Base-by-base conservation (phyloP, 2,797 vertebrate species). In the Peromyscus eremicus region DNA sequence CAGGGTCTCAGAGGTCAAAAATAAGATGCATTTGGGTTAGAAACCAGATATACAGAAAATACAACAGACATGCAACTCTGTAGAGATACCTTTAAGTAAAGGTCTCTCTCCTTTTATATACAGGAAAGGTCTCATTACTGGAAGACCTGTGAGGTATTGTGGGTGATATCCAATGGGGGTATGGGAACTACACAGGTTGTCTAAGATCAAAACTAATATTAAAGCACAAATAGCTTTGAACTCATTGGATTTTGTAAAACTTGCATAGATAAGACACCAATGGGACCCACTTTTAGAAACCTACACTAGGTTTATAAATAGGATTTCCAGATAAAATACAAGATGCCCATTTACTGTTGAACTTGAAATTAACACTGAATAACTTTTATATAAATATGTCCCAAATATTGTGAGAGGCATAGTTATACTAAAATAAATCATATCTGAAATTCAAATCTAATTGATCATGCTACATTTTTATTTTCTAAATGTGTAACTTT, bases 381-480 rank as follows among this genome's bases (percentile, higher is more conserved):
- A 37, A 57, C 83, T 96, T 85, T 66, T 82, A 23, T 75, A 49
- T 52, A 80, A 93, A 92, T 49, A 80, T 76, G 16, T 57, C 8
- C 6, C 40, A 96, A 71, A 84, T 77, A 93, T 91, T 94, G 0
- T 52, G 81, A 21, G 5, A 92, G 9, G 2, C 29, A 93, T 89
- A 85, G 23, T 91, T 68, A 64, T 13, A 81, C 17, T 60, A 62
- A 84, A 89, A 64, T n/a, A 68, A 52, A 32, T 64, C 40, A 6
- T 49, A 77, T 82, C 34, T 94, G 46, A 92, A 97, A 89, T 96
- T 93, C 43, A 91, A 94, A 82, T 73, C 10, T 46, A 96, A 77
- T 25, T 81, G 34, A 34, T 14, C 11, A 82, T 29, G 2, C 3
- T 89, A 21, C 94, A 75, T 70, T 94, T 94, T 96, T 85, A 60